phyloP scores from a whole-genome alignment of 2,797 vertebrate species.

The Myotis vivesi region DNA sequence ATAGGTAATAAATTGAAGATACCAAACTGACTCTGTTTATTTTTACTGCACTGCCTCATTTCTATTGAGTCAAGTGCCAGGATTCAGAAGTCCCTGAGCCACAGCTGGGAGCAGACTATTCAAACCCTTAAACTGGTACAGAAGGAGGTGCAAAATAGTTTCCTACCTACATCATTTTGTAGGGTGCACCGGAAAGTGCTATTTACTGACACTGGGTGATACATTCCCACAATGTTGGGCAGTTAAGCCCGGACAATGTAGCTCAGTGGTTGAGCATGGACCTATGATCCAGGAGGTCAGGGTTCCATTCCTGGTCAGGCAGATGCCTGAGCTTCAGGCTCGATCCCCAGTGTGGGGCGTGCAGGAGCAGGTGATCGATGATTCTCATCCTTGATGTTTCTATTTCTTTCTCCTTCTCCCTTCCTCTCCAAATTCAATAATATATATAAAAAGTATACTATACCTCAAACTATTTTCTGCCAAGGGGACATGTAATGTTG shows the following conservation, averaged over 20 bases:
- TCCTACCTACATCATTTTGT: not conserved
- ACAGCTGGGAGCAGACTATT: not conserved
- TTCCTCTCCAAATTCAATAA: too few species aligned
- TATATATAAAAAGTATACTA: not conserved
- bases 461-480: not conserved
- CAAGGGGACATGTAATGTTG: not conserved
- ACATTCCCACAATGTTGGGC: not conserved
- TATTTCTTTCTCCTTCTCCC: too few species aligned
- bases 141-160: not conserved
- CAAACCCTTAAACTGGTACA: not conserved
- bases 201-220: not conserved
- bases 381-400: too few species aligned
- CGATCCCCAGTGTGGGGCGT: too few species aligned
- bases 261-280: too few species aligned
- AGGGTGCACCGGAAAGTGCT: not conserved
- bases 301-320: too few species aligned
- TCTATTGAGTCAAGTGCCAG: not conserved
- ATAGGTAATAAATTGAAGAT: not conserved
- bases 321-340: too few species aligned
- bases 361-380: too few species aligned
- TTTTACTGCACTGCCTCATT: not conserved
- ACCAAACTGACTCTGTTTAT: not conserved
- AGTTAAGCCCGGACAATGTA: not conserved
- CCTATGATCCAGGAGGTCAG: not conserved
- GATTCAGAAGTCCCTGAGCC: not conserved